Base-by-base conservation (phyloP, 1,140 invertebrate species). In the Drosophila parvula region DNA sequence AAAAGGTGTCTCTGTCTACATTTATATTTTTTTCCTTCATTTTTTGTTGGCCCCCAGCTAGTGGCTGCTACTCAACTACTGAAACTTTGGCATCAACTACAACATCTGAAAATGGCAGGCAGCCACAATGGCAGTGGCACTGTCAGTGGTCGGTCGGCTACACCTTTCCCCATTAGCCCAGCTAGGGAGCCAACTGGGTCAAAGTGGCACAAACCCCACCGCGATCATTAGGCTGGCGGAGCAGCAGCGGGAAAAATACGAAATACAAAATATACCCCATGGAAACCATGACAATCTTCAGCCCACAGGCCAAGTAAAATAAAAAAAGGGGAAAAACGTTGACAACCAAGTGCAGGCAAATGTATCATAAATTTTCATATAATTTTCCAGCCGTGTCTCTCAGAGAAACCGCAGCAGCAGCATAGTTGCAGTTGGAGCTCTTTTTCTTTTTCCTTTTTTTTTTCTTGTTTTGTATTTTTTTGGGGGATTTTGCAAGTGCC, bases 281-380 rank as follows among this genome's bases (percentile, higher is more conserved):
- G 30, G 60, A 68, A 68, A 55, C 65, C 65, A 69, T 69, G 65
- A 65, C 74, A 58, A 68, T 76, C 70, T 75, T 74, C 70, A 64
- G 70, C 70, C 73, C 73, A 74, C 70, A 74, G 59, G 71, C 55
- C 56, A 62, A 38, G 51, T 5, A 22, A 36, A 53, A 22, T 22
- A 36, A 53, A 32, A 16, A 32, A 10, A 50, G 11, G n/a, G 14
- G 11, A 50, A 50, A 63, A 79, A 75, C 50, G 82, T 86, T 85
- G 82, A 86, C 82, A 86, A 86, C 83, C 82, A 88, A 86, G 82
- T 86, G 82, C 82, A 86, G 79, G 82, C 82, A 86, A 86, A 86
- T 86, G 82, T 86, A 86, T 86, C 82, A 86, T 86, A 86, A 86
- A 86, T 86, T 88, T 86, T 86, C 83, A 86, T 86, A 86, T 86